Conservation (phyloP, 2,888 invertebrate species). For the Salticus scenicus region DNA sequence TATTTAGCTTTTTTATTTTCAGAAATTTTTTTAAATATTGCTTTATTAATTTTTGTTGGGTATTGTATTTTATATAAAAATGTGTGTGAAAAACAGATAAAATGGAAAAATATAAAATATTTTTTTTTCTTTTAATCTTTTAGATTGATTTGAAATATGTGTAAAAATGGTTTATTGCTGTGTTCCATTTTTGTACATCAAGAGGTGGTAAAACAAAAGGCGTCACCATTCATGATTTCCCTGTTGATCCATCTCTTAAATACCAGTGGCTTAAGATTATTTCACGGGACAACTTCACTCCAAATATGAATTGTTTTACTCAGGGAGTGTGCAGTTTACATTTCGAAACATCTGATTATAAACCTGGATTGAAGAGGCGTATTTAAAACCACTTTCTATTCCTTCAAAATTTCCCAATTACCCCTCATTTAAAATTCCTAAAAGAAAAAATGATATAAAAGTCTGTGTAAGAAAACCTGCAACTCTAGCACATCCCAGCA, state of each 20-base stretch:
- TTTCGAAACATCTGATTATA: too few species aligned
- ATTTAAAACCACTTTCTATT: neutral
- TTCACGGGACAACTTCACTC: neutral
- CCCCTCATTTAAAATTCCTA: neutral
- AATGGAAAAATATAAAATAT: too few species aligned
- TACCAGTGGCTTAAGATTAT: neutral
- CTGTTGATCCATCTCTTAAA: neutral
- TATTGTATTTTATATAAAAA: too few species aligned
- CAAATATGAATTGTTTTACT: neutral
- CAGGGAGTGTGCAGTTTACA: neutral
- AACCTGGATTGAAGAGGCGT: neutral
- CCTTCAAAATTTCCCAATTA: neutral
- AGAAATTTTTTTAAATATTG: too few species aligned
- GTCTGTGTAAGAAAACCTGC: neutral
- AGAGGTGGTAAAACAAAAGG: neutral
- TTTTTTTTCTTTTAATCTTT: too few species aligned
- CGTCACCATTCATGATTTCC: neutral
- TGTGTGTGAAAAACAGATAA: too few species aligned
- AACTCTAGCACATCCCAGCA: neutral
- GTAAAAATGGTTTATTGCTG: neutral
- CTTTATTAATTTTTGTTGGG: too few species aligned
- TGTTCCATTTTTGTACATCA: neutral
- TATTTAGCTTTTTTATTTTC: too few species aligned
- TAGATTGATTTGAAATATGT: too few species aligned
- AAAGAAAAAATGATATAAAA: neutral